Evolutionary conservation across 2,888 invertebrate genomes (phyloP).

Genomic region (Alloplasta piceator): DNA sequence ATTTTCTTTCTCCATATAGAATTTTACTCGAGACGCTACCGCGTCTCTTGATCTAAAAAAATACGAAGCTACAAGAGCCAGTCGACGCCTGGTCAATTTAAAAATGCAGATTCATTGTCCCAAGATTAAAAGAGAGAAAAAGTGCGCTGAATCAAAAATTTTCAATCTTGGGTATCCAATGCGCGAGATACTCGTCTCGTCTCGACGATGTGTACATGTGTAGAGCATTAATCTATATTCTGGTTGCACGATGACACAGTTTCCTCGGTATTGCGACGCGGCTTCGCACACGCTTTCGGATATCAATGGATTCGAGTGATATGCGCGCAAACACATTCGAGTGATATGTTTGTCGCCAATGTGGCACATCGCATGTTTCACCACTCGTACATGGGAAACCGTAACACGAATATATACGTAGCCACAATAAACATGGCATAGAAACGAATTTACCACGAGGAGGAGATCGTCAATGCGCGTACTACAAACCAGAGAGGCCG

Average conservation of each 20-base stretch:
- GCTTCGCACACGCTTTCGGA: not conserved
- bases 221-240: not conserved
- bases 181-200: too few species aligned
- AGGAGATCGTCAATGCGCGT: conserved; percentile 24
- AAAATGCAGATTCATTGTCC: too few species aligned
- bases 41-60: too few species aligned
- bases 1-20: too few species aligned
- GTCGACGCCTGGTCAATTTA: too few species aligned
- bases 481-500: conserved; percentile 18
- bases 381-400: not conserved
- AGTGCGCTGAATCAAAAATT: not conserved
- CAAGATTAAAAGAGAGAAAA: too few species aligned
- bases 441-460: conserved; percentile 5
- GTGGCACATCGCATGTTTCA: not conserved
- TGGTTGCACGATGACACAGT: conserved; percentile 26
- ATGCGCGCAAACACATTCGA: not conserved
- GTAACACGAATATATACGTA: not conserved
- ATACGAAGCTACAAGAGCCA: too few species aligned
- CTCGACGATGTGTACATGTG: too few species aligned
- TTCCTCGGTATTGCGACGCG: conserved; percentile 16
- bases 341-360: conserved; percentile 1
- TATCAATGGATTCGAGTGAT: conserved; percentile 2
- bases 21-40: too few species aligned
- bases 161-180: not conserved
- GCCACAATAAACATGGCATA: conserved; percentile 19